A percentile compares a stretch with the other conserved stretches of the same genome.
Conservation (phyloP, 2,113 vertebrate genomes). For the Elephantulus edwardii region DNA sequence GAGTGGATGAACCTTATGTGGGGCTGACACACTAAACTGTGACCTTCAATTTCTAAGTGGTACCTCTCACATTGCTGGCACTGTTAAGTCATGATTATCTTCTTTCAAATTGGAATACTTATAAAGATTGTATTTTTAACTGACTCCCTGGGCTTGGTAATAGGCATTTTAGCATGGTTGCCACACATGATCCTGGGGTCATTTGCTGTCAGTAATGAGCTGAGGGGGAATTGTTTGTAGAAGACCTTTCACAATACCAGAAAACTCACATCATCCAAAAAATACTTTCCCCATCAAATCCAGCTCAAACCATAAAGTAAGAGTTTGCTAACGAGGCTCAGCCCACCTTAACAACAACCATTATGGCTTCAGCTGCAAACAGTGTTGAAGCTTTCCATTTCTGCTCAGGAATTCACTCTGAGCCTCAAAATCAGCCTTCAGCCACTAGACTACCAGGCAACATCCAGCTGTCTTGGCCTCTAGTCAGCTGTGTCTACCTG, state of each 20-base stretch:
- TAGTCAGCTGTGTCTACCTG: neutral
- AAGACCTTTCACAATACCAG: neutral
- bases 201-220: fast-evolving
- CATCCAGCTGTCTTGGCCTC: neutral
- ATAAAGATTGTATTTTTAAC: neutral
- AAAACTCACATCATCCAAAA: neutral
- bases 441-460: neutral
- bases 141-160: neutral
- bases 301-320: neutral
- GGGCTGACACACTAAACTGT: neutral
- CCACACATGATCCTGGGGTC: neutral
- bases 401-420: neutral
- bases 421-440: neutral
- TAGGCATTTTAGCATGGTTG: neutral
- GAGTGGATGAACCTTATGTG: neutral
- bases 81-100: neutral
- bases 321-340: neutral
- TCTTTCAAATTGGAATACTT: neutral
- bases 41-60: neutral
- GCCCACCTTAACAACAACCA: neutral
- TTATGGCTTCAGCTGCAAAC: fast-evolving
- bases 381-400: neutral
- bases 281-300: no score
- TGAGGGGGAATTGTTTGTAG: neutral
- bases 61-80: neutral